phyloP scores from a whole-genome alignment of 1,140 invertebrate genomes.

The Mactra quadrangularis region DNA sequence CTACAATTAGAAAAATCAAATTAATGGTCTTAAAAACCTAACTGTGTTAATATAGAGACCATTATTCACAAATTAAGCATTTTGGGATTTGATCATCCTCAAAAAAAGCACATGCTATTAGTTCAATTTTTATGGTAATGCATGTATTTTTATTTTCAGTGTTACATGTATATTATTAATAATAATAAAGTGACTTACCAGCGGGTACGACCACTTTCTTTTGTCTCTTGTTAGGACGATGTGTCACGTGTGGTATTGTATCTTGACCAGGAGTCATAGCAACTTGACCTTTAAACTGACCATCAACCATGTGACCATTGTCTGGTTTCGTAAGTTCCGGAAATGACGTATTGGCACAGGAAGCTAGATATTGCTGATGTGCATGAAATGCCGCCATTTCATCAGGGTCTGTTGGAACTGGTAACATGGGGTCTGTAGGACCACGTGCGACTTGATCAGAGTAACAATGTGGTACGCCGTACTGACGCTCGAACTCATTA shows the following conservation, averaged over 20 bases:
- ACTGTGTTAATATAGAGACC: too few species aligned
- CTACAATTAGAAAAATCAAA: too few species aligned
- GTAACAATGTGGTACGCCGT: not conserved
- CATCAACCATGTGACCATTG: slow-evolving; percentile 7
- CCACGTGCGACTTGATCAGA: not conserved
- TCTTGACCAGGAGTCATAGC: not conserved
- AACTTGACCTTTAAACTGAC: slow-evolving; percentile 11
- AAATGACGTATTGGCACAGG: not conserved
- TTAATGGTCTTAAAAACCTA: too few species aligned
- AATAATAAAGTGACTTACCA: too few species aligned
- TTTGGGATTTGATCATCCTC: too few species aligned
- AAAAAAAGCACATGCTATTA: too few species aligned
- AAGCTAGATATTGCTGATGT: slow-evolving; percentile 22
- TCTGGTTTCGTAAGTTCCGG: not conserved
- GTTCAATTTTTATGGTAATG: too few species aligned
- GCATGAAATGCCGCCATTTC: slow-evolving; percentile 35
- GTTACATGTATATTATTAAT: too few species aligned
- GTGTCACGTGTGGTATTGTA: not conserved
- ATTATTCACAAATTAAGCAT: too few species aligned
- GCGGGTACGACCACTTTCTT: slow-evolving; percentile 47
- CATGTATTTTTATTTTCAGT: too few species aligned
- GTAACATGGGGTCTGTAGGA: slow-evolving; percentile 33
- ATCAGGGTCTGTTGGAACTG: slow-evolving; percentile 14
- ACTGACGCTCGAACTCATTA: slow-evolving; percentile 30
- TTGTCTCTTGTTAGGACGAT: slow-evolving; percentile 1